Evolutionary conservation across 2,113 vertebrate species (phyloP).

Genomic region (Orycteropus afer): DNA sequence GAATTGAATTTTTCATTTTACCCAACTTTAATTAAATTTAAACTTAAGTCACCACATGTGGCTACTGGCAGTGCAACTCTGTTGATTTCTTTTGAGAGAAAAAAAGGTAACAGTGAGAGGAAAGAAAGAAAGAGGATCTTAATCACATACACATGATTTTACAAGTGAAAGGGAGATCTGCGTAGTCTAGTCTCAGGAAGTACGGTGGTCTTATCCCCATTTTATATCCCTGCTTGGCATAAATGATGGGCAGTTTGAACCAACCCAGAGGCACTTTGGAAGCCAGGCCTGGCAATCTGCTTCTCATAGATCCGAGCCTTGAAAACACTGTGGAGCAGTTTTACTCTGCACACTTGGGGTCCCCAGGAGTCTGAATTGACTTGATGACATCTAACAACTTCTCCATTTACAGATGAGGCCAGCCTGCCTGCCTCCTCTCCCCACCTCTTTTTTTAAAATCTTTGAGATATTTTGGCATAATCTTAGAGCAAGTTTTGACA

Average conservation of each 20-base stretch:
- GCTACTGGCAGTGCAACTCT: neutral
- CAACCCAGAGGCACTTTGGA: neutral
- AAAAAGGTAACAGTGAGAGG: neutral
- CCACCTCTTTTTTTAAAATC: neutral
- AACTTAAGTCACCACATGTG: neutral
- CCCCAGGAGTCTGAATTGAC: neutral
- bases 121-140: neutral
- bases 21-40: conserved; percentile 37
- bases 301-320: neutral
- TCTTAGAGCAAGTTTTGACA: conserved; percentile 43
- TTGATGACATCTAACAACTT: neutral
- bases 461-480: neutral
- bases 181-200: conserved; percentile 25
- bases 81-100: conserved; percentile 19
- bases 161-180: neutral
- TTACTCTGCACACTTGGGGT: neutral
- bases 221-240: neutral
- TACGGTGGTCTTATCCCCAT: neutral
- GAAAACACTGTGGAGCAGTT: neutral
- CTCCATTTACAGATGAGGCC: neutral
- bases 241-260: neutral
- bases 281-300: neutral
- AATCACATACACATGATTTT: neutral
- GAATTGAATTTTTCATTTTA: conserved; percentile 24
- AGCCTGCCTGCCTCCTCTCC: neutral